A percentile compares a stretch with the other conserved stretches of the same genome.
phyloP scores from a whole-genome alignment of 92 coral and sea anemone genomes.

The Parazoanthus darwini region DNA sequence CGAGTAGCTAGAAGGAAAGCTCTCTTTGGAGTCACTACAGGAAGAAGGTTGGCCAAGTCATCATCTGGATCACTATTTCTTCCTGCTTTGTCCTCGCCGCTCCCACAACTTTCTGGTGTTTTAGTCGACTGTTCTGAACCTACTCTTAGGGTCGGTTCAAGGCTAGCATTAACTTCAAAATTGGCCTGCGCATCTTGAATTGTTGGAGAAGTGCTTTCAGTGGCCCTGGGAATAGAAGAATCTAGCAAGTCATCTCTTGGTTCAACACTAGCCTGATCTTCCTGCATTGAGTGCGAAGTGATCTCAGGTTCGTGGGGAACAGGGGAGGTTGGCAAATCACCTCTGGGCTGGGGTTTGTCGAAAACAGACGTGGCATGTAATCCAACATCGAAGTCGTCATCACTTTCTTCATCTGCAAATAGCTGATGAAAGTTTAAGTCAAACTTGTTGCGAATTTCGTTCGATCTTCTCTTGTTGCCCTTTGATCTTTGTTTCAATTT shows the following conservation, averaged over 20 bases:
- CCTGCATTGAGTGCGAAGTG: background rate
- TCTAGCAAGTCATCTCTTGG: background rate
- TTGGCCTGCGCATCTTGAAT: background rate
- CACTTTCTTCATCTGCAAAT: constrained; percentile 26
- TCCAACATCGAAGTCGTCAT: constrained; percentile 33
- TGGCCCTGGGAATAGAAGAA: background rate
- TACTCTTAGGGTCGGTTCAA: background rate
- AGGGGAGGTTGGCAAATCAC: background rate
- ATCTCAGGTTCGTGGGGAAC: background rate
- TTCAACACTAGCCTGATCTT: background rate
- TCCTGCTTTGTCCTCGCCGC: background rate
- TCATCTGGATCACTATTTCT: background rate
- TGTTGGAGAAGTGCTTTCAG: background rate
- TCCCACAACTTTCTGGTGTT: background rate
- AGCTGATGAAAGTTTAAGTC: constrained; percentile 18
- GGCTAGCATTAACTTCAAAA: background rate
- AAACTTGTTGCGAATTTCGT: constrained; percentile 19
- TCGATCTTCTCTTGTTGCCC: constrained; percentile 27
- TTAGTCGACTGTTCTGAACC: background rate
- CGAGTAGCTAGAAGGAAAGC: background rate
- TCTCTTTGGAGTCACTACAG: constrained; percentile 22
- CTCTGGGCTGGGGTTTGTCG: constrained; percentile 7
- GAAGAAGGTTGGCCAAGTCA: constrained; percentile 44
- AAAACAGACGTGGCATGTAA: constrained; percentile 29
- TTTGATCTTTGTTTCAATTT: constrained; percentile 18